These are phyloP conservation scores for Myotis yumanensis DNA, from an alignment of 2,113 vertebrate species.

Conservation along the genomic window DNA sequence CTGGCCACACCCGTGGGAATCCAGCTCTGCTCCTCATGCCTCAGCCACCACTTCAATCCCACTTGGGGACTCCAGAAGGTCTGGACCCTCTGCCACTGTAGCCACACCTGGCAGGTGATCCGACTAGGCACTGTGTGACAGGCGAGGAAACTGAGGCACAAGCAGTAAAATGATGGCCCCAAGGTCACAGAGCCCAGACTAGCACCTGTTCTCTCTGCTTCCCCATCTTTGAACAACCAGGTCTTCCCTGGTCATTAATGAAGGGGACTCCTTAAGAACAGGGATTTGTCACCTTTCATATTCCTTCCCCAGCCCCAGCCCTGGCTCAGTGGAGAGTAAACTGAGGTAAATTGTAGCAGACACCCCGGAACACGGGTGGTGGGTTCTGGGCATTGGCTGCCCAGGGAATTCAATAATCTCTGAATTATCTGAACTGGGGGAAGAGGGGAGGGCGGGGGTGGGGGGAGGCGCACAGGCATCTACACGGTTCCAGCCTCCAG, in stretches of 20 bases:
- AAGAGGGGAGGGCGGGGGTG: not conserved
- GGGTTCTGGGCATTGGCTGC: not conserved
- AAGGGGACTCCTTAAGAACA: not conserved
- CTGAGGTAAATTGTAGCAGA: not conserved
- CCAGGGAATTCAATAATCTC: not conserved
- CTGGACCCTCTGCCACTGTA: accelerated
- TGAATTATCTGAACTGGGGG: not conserved
- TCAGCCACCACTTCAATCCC: accelerated
- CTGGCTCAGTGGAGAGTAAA: accelerated
- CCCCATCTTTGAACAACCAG: accelerated
- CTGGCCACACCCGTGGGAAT: too few relatives aligned
- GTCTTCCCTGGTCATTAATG: accelerated
- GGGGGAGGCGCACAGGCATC: accelerated
- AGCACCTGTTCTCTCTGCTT: accelerated
- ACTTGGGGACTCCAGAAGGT: accelerated
- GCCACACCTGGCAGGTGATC: not conserved
- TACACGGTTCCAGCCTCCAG: accelerated
- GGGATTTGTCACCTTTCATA: not conserved
- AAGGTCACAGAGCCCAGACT: not conserved
- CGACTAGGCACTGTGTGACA: accelerated
- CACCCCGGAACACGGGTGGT: accelerated
- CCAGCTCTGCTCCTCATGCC: accelerated
- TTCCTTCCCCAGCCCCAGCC: not conserved
- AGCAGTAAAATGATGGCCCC: accelerated
- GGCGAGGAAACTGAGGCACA: not conserved